Conservation (phyloP, 2,797 vertebrate species). For the Chelon auratus region DNA sequence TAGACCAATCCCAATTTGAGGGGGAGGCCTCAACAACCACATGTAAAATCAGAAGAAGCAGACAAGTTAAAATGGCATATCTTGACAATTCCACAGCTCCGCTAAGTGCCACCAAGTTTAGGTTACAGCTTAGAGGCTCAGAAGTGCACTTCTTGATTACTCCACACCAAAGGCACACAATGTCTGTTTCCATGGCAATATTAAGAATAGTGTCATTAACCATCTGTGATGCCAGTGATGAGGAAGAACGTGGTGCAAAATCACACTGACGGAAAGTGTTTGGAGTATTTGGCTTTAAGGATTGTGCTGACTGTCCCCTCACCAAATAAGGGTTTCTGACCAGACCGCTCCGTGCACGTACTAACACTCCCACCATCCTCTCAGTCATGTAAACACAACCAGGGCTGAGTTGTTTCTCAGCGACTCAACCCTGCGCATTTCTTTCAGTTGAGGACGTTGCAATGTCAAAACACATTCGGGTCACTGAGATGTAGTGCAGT, state of each 20-base stretch:
- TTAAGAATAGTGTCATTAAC: slow-evolving; percentile 21
- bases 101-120: neutral
- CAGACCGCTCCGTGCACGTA: slow-evolving; percentile 19
- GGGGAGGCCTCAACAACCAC: too few relatives aligned
- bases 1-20: neutral
- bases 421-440: slow-evolving; percentile 1
- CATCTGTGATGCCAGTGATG: neutral
- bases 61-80: neutral
- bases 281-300: slow-evolving; percentile 19
- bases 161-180: neutral
- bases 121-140: neutral
- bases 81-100: neutral
- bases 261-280: neutral
- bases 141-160: neutral
- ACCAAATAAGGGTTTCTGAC: slow-evolving; percentile 70
- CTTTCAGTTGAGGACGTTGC: slow-evolving; percentile 22
- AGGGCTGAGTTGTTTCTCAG: slow-evolving; percentile 31
- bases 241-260: slow-evolving; percentile 1
- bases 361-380: slow-evolving; percentile 25
- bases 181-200: slow-evolving; percentile 44
- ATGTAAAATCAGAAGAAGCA: too few relatives aligned
- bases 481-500: slow-evolving; percentile 19
- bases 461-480: slow-evolving; percentile 40
- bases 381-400: slow-evolving; percentile 55
- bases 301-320: slow-evolving; percentile 7